phyloP scores from a whole-genome alignment of 1,140 invertebrate species.

The Sinonovacula constricta region DNA sequence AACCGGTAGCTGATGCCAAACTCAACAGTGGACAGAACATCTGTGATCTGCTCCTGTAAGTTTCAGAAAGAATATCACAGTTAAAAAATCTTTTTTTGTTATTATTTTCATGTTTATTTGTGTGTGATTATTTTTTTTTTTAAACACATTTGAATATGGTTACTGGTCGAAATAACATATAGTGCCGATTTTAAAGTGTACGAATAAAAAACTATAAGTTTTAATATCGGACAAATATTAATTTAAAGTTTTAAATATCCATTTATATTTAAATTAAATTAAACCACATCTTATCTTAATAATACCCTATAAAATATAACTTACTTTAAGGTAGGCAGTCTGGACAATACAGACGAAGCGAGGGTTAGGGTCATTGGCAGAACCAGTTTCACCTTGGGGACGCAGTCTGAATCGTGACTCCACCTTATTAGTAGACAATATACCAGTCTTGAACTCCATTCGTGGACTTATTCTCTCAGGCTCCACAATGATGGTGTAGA shows the following conservation, averaged over 20 bases:
- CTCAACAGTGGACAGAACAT: slow-evolving; percentile 77
- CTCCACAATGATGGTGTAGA: slow-evolving; percentile 66
- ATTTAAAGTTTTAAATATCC: too few relatives aligned
- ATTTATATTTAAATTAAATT: slow-evolving; percentile 1
- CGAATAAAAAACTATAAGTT: too few relatives aligned
- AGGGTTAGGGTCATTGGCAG: slow-evolving; percentile 1
- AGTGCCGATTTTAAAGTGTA: too few relatives aligned
- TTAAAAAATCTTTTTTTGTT: too few relatives aligned
- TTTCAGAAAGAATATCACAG: too few relatives aligned
- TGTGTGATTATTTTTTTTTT: too few relatives aligned
- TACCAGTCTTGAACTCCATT: slow-evolving; percentile 57
- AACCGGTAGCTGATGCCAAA: slow-evolving; percentile 83
- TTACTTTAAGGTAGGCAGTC: slow-evolving; percentile 63
- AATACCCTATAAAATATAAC: slow-evolving; percentile 70
- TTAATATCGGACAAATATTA: too few relatives aligned
- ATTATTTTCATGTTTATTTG: too few relatives aligned
- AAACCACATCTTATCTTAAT: background rate
- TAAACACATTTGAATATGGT: too few relatives aligned
- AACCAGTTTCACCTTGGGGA: slow-evolving; percentile 17
- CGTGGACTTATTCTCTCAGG: slow-evolving; percentile 54
- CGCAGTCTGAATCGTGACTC: slow-evolving; percentile 4
- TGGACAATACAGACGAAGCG: slow-evolving; percentile 48
- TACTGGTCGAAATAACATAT: too few relatives aligned
- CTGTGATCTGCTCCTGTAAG: slow-evolving; percentile 69
- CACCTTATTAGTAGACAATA: slow-evolving; percentile 55